Evolutionary conservation across 1,140 invertebrate genomes (phyloP), one percentile per base, ranked within the genome.

Genomic region (Lutraria rhynchaena): DNA sequence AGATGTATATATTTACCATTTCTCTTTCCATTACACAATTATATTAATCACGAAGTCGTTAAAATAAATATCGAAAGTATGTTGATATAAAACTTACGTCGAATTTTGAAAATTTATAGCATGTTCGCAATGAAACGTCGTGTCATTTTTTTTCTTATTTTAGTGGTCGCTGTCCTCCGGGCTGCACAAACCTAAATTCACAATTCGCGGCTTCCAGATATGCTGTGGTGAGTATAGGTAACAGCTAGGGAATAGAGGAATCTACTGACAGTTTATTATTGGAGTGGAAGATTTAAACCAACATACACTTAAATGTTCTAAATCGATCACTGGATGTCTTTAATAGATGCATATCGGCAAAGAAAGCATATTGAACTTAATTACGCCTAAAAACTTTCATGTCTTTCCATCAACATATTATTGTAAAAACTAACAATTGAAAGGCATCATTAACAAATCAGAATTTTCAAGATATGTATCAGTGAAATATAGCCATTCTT

Each of bases 191-290:
- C 41, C 57, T 75, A 2, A 75, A 75, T n/a, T 35, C 71, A 0
- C 71, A 75, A 35, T 75, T 44, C 60, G 71, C 60, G 33, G 71
- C 71, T 35, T 44, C 71, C 19, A 44, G 57, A 61, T 75, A 75
- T 33, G 53, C 71, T n/a, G 71, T 75, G 33, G 71, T 75, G 49
- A 60, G 71, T 60, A 37, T n/a, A 37, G 27, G 9, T 9, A 58
- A 24, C 11, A 58, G 9, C 7, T 27, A 17, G 22, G 9, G 9
- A 27, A 15, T 13, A 58, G 11, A 15, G 9, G 17, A 58, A 11
- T 58, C 9, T n/a, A 9, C 7, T 58, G 27, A 58, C 27, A 11
- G 9, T 9, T 13, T 15, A 13, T n/a, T 58, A n/a, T 27, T 9
- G 13, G 22, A 11, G 13, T 58, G 13, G 24, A 9, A 27, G 13